A percentile compares a stretch with the other conserved stretches of the same genome.
These are phyloP conservation scores for Drosophila sechellia DNA, from an alignment of 1,140 invertebrate species.

Conservation along the genomic window DNA sequence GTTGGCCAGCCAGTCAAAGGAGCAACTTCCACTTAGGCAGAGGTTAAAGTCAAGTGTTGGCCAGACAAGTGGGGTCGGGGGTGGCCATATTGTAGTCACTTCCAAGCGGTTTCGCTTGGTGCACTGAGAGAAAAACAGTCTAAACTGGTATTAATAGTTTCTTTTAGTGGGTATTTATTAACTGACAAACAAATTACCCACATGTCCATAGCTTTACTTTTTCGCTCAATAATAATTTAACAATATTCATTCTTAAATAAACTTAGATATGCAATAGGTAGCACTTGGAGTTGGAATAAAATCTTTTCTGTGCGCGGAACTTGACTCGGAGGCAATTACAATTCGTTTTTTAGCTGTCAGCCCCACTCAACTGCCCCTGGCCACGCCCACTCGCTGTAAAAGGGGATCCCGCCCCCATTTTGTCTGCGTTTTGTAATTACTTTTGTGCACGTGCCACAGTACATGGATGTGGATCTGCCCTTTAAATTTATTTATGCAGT, in stretches of 20 bases:
- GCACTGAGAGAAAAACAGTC: neutral
- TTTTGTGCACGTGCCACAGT: constrained; percentile 65
- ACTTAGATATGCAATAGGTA: neutral
- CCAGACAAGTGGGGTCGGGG: constrained; percentile 7
- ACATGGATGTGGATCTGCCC: constrained; percentile 14
- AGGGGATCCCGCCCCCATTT: constrained; percentile 14
- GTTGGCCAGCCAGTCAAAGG: constrained; percentile 29
- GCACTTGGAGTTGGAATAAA: neutral
- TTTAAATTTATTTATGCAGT: constrained; percentile 43
- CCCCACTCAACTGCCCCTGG: constrained; percentile 49
- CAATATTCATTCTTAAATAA: neutral
- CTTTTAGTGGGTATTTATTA: too few relatives aligned
- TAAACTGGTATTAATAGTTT: too few relatives aligned
- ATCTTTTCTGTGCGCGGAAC: constrained; percentile 18
- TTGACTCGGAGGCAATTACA: constrained; percentile 69
- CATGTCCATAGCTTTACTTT: too few relatives aligned
- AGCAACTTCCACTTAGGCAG: constrained; percentile 26
- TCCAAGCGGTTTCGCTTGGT: neutral
- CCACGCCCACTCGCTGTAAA: constrained; percentile 31
- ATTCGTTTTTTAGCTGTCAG: constrained; percentile 66
- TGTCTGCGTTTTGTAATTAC: constrained; percentile 73
- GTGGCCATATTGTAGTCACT: constrained; percentile 12
- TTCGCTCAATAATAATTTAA: too few relatives aligned
- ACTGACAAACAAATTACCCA: too few relatives aligned
- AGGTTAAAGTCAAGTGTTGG: constrained; percentile 34